These are phyloP conservation scores for Tenebrosternarchus preto DNA, from an alignment of 2,113 vertebrate species.

Conservation along the genomic window DNA sequence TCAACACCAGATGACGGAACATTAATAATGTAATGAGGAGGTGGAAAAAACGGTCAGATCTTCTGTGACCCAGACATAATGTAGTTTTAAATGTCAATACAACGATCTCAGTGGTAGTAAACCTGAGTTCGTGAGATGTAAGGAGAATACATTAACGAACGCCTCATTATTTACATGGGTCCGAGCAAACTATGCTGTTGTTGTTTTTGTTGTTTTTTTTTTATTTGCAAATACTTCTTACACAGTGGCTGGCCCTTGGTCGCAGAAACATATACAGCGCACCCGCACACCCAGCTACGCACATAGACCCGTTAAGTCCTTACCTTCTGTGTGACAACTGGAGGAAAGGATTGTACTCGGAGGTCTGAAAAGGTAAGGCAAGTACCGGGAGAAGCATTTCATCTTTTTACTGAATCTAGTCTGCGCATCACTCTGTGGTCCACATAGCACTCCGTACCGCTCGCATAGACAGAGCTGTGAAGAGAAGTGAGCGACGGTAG, in stretches of 20 bases:
- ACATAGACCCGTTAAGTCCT: constrained; percentile 37
- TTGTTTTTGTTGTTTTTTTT: neutral
- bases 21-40: constrained; percentile 9
- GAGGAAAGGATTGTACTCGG: constrained; percentile 80
- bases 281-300: constrained; percentile 2
- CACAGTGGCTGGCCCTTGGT: neutral
- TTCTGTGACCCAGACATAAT: neutral
- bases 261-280: neutral
- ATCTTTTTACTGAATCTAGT: constrained; percentile 70
- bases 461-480: constrained; percentile 37
- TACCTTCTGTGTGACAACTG: constrained; percentile 86
- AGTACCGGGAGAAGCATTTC: constrained; percentile 87
- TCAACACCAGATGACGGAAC: neutral
- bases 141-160: neutral
- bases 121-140: too few relatives aligned
- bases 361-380: constrained; percentile 84
- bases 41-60: neutral
- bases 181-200: neutral
- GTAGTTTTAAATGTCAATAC: neutral
- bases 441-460: constrained; percentile 1
- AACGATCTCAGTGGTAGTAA: neutral
- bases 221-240: neutral
- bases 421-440: constrained; percentile 44
- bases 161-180: neutral
- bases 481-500: neutral